These are phyloP conservation scores for Cacatua alba DNA, from an alignment of 2,113 vertebrate genomes.

Conservation along the genomic window DNA sequence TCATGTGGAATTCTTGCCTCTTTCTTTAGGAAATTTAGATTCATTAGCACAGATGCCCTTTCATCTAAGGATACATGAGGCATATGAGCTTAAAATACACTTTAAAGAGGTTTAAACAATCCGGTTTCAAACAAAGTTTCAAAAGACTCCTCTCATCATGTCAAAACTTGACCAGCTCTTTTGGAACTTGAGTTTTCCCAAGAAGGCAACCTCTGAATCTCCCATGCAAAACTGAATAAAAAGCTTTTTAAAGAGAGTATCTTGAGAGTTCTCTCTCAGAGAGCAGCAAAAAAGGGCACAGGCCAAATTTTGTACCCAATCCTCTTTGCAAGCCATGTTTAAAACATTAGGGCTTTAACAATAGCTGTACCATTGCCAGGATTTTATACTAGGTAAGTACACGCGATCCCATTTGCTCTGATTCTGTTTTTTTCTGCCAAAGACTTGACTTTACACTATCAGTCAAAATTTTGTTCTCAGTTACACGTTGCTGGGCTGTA, in stretches of 20 bases:
- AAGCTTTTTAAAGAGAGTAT: background rate
- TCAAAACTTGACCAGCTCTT: background rate
- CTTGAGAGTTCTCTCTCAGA: background rate
- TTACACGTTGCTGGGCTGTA: fast-evolving
- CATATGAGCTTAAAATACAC: fast-evolving
- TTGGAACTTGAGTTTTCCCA: background rate
- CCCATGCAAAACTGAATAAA: background rate
- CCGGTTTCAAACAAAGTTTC: background rate
- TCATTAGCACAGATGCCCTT: background rate
- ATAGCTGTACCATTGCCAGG: background rate
- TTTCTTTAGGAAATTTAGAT: background rate
- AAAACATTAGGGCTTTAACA: background rate
- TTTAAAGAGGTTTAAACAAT: background rate
- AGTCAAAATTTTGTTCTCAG: background rate
- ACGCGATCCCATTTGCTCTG: background rate
- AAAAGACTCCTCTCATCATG: background rate
- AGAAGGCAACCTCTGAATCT: background rate
- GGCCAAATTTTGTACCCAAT: background rate
- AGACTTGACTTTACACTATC: background rate
- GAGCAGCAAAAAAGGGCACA: background rate
- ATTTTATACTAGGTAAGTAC: background rate
- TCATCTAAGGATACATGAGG: background rate
- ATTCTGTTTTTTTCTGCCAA: background rate
- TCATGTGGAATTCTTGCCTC: background rate
- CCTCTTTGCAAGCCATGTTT: background rate